A percentile compares a stretch with the other conserved stretches of the same genome.
These are phyloP conservation scores for Conops quadrifasciatus DNA, from an alignment of 2,888 invertebrate species.

Conservation along the genomic window DNA sequence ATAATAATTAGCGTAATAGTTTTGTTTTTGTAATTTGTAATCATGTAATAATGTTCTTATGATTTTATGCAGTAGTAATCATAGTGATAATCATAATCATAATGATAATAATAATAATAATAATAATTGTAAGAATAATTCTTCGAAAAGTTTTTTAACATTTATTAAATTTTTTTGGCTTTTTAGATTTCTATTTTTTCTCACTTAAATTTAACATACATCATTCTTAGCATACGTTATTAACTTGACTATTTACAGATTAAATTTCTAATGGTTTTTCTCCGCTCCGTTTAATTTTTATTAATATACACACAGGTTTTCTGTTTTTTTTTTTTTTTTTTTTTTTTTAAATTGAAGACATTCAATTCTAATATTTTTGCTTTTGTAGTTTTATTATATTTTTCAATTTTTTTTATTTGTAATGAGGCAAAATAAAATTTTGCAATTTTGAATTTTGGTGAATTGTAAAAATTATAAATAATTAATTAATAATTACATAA, in stretches of 20 bases:
- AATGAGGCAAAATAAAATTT: constrained; percentile 2
- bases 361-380: not conserved
- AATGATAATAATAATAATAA: constrained; percentile 32
- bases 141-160: constrained; percentile 30
- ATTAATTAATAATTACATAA: constrained; percentile 29
- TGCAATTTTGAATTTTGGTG: constrained; percentile 22
- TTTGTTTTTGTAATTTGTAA: constrained; percentile 29
- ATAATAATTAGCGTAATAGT: constrained; percentile 31
- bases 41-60: constrained; percentile 30
- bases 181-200: constrained; percentile 38
- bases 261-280: constrained; percentile 20
- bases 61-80: constrained; percentile 49
- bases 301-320: constrained; percentile 52
- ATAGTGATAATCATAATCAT: constrained; percentile 45
- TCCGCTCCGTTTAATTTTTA: not conserved
- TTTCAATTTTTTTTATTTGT: not conserved
- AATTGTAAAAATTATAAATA: constrained; percentile 13
- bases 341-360: not conserved
- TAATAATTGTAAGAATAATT: constrained; percentile 53
- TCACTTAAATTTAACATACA: constrained; percentile 39
- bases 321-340: constrained; percentile 19
- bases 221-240: constrained; percentile 18
- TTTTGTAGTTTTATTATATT: constrained; percentile 1
- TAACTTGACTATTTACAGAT: constrained; percentile 29
- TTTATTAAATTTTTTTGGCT: constrained; percentile 43